Evolutionary conservation across 2,113 vertebrate genomes (phyloP), one percentile per base, ranked within the genome.

Genomic region (Cyanistes caeruleus): DNA sequence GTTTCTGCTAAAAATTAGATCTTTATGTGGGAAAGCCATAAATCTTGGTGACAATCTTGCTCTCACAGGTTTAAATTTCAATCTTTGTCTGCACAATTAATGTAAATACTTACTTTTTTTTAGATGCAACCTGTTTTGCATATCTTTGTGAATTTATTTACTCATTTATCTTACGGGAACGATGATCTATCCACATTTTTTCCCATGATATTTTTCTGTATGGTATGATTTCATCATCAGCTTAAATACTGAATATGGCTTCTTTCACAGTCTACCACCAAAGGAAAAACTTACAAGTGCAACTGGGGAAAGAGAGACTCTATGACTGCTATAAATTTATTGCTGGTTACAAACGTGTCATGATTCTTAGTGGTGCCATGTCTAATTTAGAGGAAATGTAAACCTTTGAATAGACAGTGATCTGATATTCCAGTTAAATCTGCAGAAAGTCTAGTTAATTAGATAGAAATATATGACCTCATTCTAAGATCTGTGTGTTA

Each of bases 211-310:
- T 63, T 94, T 91, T 89, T 78, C 58, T 84, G 20, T 51, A 49
- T 64, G 25, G 20, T 68, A 56, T 72, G 69, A 94, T 65, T 84
- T 89, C 84, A 79, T 87, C 60, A 39, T 91, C 31, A 87, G 31
- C 15, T 89, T 79, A 21, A 74, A 27, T 43, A 67, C 55, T 31
- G 52, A 82, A 33, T 62, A 58, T 49, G 48, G 35, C 27, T 90
- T 80, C 60, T 95, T 95, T 95, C 76, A 92, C 46, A 84, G 51
- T 31, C 70, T 60, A 17, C 55, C 72, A 87, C 81, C 89, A 96
- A 92, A 89, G 28, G 75, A 96, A 97, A 95, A 90, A 96, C 91
- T 96, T 95, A 90, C 39, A 90, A 90, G 48, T 90, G 68, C 20
- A 63, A 37, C 55, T 84, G 33, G 20, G 70, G 56, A 48, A 77